Conservation (phyloP, 2,888 invertebrate genomes). For the Apomyelois bistriatella region DNA sequence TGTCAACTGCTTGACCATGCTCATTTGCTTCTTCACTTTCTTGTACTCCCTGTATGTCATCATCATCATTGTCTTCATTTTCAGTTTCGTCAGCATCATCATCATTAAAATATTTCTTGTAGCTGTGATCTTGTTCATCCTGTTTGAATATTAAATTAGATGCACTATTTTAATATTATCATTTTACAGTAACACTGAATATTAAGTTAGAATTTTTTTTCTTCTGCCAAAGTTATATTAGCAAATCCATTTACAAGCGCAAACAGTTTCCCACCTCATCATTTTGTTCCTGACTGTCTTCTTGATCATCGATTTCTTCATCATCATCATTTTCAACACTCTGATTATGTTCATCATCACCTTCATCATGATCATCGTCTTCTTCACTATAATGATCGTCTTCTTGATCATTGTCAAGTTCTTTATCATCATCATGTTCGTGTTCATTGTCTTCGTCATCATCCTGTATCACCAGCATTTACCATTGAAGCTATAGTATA, state of each 20-base stretch:
- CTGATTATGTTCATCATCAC: conserved; percentile 39
- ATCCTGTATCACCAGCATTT: conserved; percentile 21
- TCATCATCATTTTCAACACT: conserved; percentile 36
- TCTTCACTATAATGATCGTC: conserved; percentile 32
- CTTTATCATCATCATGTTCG: conserved; percentile 21
- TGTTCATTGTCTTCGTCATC: conserved; percentile 39
- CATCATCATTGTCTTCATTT: conserved; percentile 30
- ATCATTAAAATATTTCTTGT: conserved; percentile 33
- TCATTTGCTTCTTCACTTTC: conserved; percentile 26
- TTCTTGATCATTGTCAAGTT: neutral
- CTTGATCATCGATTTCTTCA: conserved; percentile 37
- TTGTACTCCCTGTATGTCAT: conserved; percentile 31
- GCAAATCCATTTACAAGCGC: neutral
- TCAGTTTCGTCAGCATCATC: conserved; percentile 22
- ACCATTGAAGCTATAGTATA: neutral
- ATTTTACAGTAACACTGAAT: neutral
- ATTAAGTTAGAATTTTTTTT: neutral
- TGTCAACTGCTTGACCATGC: conserved; percentile 30
- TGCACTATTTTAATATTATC: no score
- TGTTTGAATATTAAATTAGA: conserved; percentile 15
- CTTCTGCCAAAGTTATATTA: neutral
- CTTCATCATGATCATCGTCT: conserved; percentile 35
- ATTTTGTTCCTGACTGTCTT: conserved; percentile 20
- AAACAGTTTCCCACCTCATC: conserved; percentile 10
- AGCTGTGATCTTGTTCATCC: conserved; percentile 23